Conservation (phyloP, 2,113 vertebrate species). For the Suncus etruscus region DNA sequence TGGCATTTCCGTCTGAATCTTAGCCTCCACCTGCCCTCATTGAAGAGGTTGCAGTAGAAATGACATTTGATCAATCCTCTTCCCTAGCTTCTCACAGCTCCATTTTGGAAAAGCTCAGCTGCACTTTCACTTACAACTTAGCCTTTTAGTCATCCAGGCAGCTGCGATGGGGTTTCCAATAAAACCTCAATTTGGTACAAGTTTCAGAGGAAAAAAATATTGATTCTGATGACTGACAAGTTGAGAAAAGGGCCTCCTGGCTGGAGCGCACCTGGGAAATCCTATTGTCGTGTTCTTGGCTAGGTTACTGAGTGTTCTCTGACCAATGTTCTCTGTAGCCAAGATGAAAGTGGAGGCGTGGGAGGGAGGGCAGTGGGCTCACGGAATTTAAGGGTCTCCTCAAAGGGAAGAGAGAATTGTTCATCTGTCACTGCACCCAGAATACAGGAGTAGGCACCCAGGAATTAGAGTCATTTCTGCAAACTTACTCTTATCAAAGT, state of each 20-base stretch:
- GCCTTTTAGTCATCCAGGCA: background rate
- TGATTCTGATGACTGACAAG: background rate
- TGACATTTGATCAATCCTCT: background rate
- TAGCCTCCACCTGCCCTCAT: background rate
- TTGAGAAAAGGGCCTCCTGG: background rate
- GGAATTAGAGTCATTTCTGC: background rate
- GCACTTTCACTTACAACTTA: background rate
- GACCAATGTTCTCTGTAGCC: no score
- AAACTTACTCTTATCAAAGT: background rate
- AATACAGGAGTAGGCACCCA: background rate
- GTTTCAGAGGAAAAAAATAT: background rate
- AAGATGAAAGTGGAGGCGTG: no score
- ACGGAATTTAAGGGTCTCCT: no score
- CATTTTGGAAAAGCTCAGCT: background rate
- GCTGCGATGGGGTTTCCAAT: background rate
- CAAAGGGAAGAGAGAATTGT: background rate
- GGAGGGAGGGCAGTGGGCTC: no score
- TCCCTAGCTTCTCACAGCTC: background rate
- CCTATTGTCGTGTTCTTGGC: background rate
- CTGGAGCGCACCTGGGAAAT: background rate
- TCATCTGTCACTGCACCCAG: background rate
- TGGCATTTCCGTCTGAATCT: background rate
- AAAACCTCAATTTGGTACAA: background rate
- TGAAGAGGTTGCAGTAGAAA: constrained; percentile 5
- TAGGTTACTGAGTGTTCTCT: no score